Conservation (phyloP, 2,113 vertebrate genomes). For the Lanius ludovicianus region DNA sequence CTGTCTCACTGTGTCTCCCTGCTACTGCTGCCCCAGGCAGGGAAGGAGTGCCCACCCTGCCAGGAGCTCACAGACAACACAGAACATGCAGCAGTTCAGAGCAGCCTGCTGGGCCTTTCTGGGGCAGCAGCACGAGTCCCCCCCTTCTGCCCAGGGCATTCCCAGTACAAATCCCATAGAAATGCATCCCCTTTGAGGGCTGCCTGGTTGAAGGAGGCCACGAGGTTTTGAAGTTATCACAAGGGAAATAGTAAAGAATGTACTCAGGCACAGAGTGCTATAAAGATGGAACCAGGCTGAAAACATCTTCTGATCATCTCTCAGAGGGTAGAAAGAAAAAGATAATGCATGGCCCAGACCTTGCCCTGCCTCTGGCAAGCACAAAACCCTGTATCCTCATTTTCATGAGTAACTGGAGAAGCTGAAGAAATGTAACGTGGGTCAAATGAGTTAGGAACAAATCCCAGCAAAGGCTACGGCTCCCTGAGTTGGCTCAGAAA, state of each 20-base stretch:
- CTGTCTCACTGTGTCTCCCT: accelerated
- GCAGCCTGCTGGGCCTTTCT: neutral
- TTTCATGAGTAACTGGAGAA: neutral
- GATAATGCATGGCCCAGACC: accelerated
- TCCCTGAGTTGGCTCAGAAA: neutral
- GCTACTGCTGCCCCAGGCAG: neutral
- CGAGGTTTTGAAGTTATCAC: neutral
- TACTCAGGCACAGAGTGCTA: accelerated
- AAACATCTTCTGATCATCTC: neutral
- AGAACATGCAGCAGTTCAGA: neutral
- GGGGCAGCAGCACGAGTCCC: accelerated
- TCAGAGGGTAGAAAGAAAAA: neutral
- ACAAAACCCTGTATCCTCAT: neutral
- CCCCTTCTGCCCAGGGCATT: neutral
- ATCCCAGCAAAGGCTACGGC: accelerated
- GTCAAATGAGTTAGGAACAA: neutral
- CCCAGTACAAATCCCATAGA: neutral
- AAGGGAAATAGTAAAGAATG: neutral
- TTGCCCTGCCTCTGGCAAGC: neutral
- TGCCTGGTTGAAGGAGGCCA: neutral
- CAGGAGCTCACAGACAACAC: accelerated
- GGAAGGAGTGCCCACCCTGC: neutral
- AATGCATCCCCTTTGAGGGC: accelerated
- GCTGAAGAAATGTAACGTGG: neutral
- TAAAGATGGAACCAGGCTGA: neutral